Evolutionary conservation across 2,797 vertebrate species (phyloP), one percentile per base, ranked within the genome.

Genomic region (Fistularia tabacaria): DNA sequence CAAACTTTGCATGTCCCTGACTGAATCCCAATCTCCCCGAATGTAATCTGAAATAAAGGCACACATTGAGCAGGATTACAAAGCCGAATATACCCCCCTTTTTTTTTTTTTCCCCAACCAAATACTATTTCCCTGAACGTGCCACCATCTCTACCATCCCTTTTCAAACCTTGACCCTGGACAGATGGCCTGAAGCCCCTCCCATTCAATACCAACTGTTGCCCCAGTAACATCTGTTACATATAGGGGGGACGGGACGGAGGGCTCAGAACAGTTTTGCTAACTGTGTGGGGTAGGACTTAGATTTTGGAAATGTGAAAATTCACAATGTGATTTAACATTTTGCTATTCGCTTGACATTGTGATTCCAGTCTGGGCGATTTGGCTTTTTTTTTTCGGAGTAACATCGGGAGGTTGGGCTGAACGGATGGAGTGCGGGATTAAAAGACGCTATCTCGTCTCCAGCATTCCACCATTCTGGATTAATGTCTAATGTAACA

Each of bases 181-280:
- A 89, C 92, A 93, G 92, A 93, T 93, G 91, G 92, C 84, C 80
- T 77, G 68, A 84, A 88, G 86, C 88, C 87, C 89, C 89, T 85
- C 90, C 91, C 81, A 62, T 81, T 82, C 82, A 82, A 80, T 89
- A 90, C 90, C 90, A 92, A 92, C 91, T 92, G 92, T 92, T 93
- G 92, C 88, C 89, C 80, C 79, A 82, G 79, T 88, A 90, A 91
- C 92, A 93, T 93, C 92, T 93, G 92, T 91, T 88, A 87, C 88
- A 84, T 78, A 77, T 76, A 80, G 77, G 51, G 64, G 76, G 73
- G 25, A 25, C 25, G 5, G 73, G 57, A 68, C 54, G 63, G 59
- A 79, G 80, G 71, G 48, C 25, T 74, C 58, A 66, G 78, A 74
- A 73, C 66, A 69, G 64, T 77, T 39, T n/a, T 47, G 59, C 57